Evolutionary conservation across 2,797 vertebrate genomes (phyloP).

Genomic region (Sebastes baramenuke): DNA sequence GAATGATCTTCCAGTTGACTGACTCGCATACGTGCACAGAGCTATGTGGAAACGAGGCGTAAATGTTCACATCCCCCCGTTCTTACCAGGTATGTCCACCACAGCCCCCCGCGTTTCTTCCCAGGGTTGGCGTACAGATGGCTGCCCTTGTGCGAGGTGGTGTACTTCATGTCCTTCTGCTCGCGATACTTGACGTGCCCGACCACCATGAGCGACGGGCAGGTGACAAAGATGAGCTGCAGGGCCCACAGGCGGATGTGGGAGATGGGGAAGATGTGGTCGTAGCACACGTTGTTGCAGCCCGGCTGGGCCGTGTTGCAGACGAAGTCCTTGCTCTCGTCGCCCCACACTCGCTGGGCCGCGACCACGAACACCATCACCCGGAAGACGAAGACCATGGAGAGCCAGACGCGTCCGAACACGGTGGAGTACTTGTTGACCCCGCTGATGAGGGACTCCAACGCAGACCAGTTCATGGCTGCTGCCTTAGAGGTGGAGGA

Average conservation of each 20-base stretch:
- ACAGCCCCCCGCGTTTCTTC: conserved; percentile 90
- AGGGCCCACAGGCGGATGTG: conserved; percentile 97
- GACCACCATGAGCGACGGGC: conserved; percentile 91
- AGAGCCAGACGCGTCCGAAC: conserved; percentile 93
- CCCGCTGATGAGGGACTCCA: conserved; percentile 85
- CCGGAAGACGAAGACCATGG: conserved; percentile 92
- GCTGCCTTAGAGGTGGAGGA: conserved; percentile 6
- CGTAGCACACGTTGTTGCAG: conserved; percentile 89
- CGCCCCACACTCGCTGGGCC: conserved; percentile 88
- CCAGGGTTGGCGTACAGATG: conserved; percentile 82
- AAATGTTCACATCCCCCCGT: background rate
- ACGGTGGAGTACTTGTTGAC: conserved; percentile 93
- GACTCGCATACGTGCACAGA: no score
- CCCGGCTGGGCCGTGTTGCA: conserved; percentile 93
- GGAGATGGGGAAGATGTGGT: conserved; percentile 92
- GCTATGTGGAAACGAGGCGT: background rate
- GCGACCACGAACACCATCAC: conserved; percentile 93
- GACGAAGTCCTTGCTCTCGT: conserved; percentile 90
- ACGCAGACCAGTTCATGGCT: conserved; percentile 89
- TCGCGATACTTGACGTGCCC: conserved; percentile 91
- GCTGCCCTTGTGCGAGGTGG: conserved; percentile 7
- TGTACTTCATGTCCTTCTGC: conserved; percentile 79
- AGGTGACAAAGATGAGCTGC: conserved; percentile 97
- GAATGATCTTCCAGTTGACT: no score
- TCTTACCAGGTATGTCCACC: conserved; percentile 92